A percentile compares a stretch with the other conserved stretches of the same genome.
These are phyloP conservation scores for Edolisoma coerulescens DNA, from an alignment of 2,113 vertebrate genomes.

Conservation along the genomic window DNA sequence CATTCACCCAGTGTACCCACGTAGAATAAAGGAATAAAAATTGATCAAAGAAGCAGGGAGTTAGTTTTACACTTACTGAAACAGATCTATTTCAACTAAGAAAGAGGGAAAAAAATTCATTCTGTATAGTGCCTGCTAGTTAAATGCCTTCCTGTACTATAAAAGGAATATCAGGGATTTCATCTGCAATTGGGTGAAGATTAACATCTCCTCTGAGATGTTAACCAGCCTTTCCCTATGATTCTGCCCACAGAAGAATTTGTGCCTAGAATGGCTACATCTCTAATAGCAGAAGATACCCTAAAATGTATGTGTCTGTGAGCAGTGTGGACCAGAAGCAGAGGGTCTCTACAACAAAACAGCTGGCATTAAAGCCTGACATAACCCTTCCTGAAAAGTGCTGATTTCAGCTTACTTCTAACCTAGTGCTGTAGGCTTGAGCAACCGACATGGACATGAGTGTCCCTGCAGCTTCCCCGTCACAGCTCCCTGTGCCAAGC, in stretches of 20 bases:
- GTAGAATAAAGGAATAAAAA: not conserved
- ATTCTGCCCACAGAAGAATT: not conserved
- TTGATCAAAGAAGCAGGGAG: not conserved
- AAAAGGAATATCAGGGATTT: not conserved
- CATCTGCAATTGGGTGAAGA: not conserved
- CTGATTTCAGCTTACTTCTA: not conserved
- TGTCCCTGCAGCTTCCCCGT: accelerated
- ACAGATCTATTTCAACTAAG: not conserved
- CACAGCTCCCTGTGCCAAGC: not conserved
- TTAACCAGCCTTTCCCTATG: not conserved
- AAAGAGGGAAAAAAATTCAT: not conserved
- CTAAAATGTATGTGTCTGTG: not conserved
- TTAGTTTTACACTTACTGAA: not conserved
- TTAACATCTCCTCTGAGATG: not conserved
- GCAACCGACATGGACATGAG: accelerated
- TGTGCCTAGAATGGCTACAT: not conserved
- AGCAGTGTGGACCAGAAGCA: not conserved
- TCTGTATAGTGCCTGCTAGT: not conserved
- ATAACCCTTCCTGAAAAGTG: not conserved
- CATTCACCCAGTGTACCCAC: not conserved
- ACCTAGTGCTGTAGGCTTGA: not conserved
- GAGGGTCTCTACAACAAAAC: not conserved
- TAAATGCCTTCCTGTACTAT: not conserved
- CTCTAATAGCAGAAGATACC: not conserved
- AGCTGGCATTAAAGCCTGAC: not conserved